Conservation (phyloP, 2,113 vertebrate species). For the Campylomormyrus tamandua region DNA sequence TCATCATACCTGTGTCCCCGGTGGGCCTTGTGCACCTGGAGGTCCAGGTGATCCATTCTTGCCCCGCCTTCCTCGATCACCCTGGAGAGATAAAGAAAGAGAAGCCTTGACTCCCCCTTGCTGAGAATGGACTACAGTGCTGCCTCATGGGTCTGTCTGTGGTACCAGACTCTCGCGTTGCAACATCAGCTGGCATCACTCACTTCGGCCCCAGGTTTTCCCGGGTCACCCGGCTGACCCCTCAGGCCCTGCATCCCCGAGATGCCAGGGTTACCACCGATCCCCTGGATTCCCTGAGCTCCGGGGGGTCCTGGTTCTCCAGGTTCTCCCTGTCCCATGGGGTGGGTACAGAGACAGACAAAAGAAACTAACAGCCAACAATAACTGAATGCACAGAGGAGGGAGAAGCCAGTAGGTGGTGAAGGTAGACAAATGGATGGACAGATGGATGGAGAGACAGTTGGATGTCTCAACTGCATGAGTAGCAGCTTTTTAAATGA, state of each 20-base stretch:
- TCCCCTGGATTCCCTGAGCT: slow-evolving; percentile 79
- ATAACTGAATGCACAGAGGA: not conserved
- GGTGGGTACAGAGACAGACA: not conserved
- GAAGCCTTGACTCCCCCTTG: not conserved
- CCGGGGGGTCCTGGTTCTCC: slow-evolving; percentile 69
- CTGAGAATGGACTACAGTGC: not conserved
- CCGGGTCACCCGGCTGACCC: slow-evolving; percentile 60
- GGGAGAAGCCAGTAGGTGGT: not conserved
- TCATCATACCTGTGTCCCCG: slow-evolving; percentile 59
- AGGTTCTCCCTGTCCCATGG: slow-evolving; percentile 66
- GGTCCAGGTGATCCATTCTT: slow-evolving; percentile 65
- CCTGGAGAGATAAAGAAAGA: slow-evolving; percentile 49
- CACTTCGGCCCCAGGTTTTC: slow-evolving; percentile 67
- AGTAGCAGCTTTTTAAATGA: not conserved
- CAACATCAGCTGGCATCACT: not conserved
- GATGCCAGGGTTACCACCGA: slow-evolving; percentile 64
- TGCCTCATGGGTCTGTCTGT: not conserved
- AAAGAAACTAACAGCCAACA: not conserved
- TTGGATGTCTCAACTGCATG: not conserved
- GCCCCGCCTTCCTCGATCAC: slow-evolving; percentile 70
- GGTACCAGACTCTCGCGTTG: not conserved
- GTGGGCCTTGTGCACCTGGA: slow-evolving; percentile 52
- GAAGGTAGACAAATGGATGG: not conserved
- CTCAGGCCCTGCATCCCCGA: slow-evolving; percentile 65
- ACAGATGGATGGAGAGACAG: not conserved